Conservation (phyloP, 1,140 invertebrate genomes). For the Saccostrea glomerata region DNA sequence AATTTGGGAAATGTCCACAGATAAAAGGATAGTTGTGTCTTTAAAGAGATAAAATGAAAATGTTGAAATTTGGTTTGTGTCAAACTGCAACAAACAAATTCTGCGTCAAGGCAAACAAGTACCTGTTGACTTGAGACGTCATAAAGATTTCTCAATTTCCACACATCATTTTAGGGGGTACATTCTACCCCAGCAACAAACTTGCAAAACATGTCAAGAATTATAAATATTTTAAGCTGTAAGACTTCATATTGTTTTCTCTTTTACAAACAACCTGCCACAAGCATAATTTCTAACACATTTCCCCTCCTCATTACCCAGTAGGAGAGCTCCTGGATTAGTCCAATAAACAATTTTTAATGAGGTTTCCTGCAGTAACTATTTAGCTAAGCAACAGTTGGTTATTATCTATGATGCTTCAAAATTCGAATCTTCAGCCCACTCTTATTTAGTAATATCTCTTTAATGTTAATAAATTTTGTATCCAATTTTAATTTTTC, state of each 20-base stretch:
- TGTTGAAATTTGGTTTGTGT: not conserved
- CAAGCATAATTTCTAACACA: not conserved
- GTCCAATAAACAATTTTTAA: not conserved
- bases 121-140: not conserved
- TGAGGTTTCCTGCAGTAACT: too few species aligned
- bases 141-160: not conserved
- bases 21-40: conserved; percentile 25
- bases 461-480: not conserved
- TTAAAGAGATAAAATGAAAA: not conserved
- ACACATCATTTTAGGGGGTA: not conserved
- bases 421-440: too few species aligned
- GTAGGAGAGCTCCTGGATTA: not conserved
- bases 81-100: not conserved
- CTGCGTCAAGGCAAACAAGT: not conserved
- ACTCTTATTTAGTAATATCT: too few species aligned
- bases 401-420: too few species aligned
- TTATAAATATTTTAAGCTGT: not conserved
- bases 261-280: not conserved
- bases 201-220: not conserved
- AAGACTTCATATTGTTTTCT: not conserved
- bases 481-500: not conserved
- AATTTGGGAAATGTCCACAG: conserved; percentile 23
- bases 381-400: too few species aligned
- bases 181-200: not conserved
- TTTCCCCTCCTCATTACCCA: not conserved